These are phyloP conservation scores for Pasiphila rectangulata DNA, from an alignment of 2,888 invertebrate species.

Conservation along the genomic window DNA sequence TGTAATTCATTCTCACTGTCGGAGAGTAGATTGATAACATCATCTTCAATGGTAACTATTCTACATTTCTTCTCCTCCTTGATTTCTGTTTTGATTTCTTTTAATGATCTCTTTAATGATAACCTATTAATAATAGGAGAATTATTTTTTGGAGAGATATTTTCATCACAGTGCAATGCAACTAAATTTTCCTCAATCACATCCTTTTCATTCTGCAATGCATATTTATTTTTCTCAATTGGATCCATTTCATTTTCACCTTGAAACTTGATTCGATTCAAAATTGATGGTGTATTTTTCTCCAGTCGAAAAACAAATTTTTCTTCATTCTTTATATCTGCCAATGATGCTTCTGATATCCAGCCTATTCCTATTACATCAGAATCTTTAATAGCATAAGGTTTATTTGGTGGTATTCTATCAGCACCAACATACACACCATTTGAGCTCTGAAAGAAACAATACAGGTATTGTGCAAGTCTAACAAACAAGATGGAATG, in stretches of 20 bases:
- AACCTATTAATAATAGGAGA: constrained; percentile 41
- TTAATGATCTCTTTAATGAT: constrained; percentile 51
- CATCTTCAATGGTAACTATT: constrained; percentile 31
- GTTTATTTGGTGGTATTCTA: constrained; percentile 55
- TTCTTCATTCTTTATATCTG: constrained; percentile 52
- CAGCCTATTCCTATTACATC: constrained; percentile 81
- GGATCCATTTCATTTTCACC: constrained; percentile 52
- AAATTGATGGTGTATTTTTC: constrained; percentile 31
- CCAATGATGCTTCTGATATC: constrained; percentile 49
- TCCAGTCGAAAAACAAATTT: constrained; percentile 66
- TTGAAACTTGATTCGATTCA: constrained; percentile 51
- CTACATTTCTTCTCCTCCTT: constrained; percentile 30
- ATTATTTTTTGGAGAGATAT: background rate
- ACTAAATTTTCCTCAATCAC: constrained; percentile 48
- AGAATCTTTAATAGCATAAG: constrained; percentile 55
- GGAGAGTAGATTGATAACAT: constrained; percentile 47
- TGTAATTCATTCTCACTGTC: constrained; percentile 54
- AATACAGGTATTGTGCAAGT: background rate
- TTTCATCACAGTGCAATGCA: constrained; percentile 31
- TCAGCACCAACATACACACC: constrained; percentile 78
- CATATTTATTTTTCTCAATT: constrained; percentile 45
- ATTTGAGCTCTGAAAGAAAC: constrained; percentile 77
- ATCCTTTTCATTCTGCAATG: constrained; percentile 46
- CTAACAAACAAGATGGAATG: background rate
- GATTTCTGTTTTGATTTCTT: constrained; percentile 35